These are phyloP conservation scores for Fratercula arctica DNA, from an alignment of 2,797 vertebrate species.

Conservation along the genomic window DNA sequence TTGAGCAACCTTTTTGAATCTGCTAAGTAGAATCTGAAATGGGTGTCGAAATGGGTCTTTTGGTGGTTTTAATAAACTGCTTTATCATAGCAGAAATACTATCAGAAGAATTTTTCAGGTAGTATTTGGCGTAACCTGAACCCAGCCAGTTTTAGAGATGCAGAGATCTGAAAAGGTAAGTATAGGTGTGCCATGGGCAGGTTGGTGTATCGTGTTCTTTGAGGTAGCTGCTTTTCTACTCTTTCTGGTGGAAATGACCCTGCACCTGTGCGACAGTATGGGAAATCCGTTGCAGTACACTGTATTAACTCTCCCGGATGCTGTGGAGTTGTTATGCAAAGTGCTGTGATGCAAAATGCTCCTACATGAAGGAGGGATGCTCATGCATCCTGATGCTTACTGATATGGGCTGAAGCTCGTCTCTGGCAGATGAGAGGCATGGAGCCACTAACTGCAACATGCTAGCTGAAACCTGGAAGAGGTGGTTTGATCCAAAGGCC, in stretches of 20 bases:
- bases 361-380: fast-evolving
- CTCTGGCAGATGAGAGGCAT: background rate
- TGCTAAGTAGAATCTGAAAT: background rate
- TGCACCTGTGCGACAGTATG: background rate
- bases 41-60: background rate
- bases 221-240: background rate
- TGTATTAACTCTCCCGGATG: background rate
- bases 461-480: background rate
- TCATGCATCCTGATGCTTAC: background rate
- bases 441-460: background rate
- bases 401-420: background rate
- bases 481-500: background rate
- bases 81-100: background rate
- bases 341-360: background rate
- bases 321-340: background rate
- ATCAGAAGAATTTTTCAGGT: background rate
- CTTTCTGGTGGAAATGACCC: background rate
- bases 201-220: background rate
- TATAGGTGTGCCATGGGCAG: background rate
- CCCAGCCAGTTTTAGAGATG: background rate
- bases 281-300: background rate
- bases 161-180: background rate
- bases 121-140: background rate
- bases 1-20: background rate
- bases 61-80: background rate